These are phyloP conservation scores for Noctilio leporinus DNA, from an alignment of 2,113 vertebrate genomes.

Conservation along the genomic window DNA sequence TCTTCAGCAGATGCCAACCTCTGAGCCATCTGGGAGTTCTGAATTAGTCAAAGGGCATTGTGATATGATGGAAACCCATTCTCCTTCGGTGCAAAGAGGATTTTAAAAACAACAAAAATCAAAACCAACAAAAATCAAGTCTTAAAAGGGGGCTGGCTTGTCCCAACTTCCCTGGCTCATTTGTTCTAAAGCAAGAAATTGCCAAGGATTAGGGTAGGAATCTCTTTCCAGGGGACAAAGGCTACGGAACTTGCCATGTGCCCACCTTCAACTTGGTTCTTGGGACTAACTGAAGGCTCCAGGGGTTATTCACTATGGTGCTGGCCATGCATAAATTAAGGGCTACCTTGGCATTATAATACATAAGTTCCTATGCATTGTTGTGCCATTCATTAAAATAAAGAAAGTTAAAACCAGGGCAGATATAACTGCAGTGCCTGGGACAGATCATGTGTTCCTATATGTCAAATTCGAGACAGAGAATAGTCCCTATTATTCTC, in stretches of 20 bases:
- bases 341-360: background rate
- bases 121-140: background rate
- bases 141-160: background rate
- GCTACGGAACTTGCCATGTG: background rate
- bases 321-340: background rate
- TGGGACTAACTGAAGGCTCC: background rate
- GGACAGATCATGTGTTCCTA: background rate
- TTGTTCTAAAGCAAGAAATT: background rate
- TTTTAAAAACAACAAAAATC: background rate
- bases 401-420: background rate
- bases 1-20: background rate
- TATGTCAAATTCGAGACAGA: background rate
- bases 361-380: background rate
- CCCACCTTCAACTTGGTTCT: background rate
- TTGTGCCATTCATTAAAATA: background rate
- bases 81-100: background rate
- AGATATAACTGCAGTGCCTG: background rate
- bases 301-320: background rate
- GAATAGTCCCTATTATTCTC: background rate
- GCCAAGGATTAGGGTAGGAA: background rate
- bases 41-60: background rate
- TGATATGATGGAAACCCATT: background rate
- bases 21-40: background rate
- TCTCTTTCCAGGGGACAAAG: background rate
- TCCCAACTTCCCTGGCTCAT: background rate